phyloP scores from a whole-genome alignment of 1,140 invertebrate genomes.

The Drosophila tani region DNA sequence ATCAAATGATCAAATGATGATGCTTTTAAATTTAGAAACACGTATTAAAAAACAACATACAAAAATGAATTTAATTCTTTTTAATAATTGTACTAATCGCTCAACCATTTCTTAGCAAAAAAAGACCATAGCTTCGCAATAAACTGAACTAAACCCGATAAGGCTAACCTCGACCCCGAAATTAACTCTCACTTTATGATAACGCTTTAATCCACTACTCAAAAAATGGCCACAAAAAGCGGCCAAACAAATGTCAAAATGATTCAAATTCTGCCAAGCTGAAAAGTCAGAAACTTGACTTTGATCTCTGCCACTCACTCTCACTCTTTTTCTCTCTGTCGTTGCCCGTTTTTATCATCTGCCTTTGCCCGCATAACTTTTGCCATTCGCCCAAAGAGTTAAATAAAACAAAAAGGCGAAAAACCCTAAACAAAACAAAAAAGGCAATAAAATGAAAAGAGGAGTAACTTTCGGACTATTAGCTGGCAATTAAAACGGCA shows the following conservation, averaged over 20 bases:
- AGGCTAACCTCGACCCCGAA: not conserved
- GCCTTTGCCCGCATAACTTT: constrained; percentile 44
- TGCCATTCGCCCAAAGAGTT: constrained; percentile 35
- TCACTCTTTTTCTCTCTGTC: constrained; percentile 13
- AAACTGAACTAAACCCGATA: not conserved
- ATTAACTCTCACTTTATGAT: not conserved
- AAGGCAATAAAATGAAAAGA: constrained; percentile 54
- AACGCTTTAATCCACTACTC: not conserved
- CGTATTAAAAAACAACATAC: not conserved
- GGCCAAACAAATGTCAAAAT: constrained; percentile 20
- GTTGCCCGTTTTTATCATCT: constrained; percentile 10
- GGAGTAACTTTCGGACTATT: constrained; percentile 76
- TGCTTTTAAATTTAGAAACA: not conserved
- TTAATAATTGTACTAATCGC: not conserved
- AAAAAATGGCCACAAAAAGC: not conserved
- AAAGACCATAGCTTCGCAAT: not conserved
- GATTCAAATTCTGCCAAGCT: constrained; percentile 7
- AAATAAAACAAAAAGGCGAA: constrained; percentile 10
- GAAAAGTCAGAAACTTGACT: constrained; percentile 8
- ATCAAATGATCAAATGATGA: too few relatives aligned
- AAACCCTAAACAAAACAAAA: constrained; percentile 28
- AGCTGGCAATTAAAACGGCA: constrained; percentile 80
- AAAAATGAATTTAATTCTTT: not conserved
- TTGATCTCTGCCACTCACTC: constrained; percentile 8
- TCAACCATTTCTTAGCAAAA: not conserved